phyloP scores from a whole-genome alignment of 2,888 invertebrate genomes.

The Diloba caeruleocephala region DNA sequence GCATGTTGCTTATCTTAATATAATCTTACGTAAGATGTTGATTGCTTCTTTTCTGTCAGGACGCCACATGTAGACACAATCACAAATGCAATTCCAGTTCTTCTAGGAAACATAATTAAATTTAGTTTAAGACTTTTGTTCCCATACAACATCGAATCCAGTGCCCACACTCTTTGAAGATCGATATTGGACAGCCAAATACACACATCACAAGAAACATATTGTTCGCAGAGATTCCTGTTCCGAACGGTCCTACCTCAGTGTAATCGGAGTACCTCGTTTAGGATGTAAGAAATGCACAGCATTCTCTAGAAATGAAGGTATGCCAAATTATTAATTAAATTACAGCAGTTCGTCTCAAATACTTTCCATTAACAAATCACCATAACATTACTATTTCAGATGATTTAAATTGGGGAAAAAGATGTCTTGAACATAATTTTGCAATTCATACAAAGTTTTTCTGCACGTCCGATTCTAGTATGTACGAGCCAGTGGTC shows the following conservation, averaged over 20 bases:
- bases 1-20: too few relatives aligned
- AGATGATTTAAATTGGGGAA: slow-evolving; percentile 90
- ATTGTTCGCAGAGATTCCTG: slow-evolving; percentile 78
- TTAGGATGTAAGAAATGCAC: slow-evolving; percentile 90
- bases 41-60: too few relatives aligned
- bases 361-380: too few relatives aligned
- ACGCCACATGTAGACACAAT: neutral
- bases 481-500: slow-evolving; percentile 92
- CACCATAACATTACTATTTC: slow-evolving; percentile 46
- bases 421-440: slow-evolving; percentile 95
- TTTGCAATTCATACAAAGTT: slow-evolving; percentile 97
- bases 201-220: too few relatives aligned
- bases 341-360: too few relatives aligned
- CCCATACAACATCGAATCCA: too few relatives aligned
- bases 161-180: too few relatives aligned
- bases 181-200: too few relatives aligned
- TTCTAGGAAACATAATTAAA: too few relatives aligned
- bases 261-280: slow-evolving; percentile 89
- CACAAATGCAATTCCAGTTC: too few relatives aligned
- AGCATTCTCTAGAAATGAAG: slow-evolving; percentile 85
- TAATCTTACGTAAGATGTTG: too few relatives aligned
- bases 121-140: too few relatives aligned
- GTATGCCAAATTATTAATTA: slow-evolving; percentile 60
- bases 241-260: slow-evolving; percentile 86
- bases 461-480: slow-evolving; percentile 96